phyloP scores from a whole-genome alignment of 2,888 invertebrate genomes.

The Thymelicus sylvestris region DNA sequence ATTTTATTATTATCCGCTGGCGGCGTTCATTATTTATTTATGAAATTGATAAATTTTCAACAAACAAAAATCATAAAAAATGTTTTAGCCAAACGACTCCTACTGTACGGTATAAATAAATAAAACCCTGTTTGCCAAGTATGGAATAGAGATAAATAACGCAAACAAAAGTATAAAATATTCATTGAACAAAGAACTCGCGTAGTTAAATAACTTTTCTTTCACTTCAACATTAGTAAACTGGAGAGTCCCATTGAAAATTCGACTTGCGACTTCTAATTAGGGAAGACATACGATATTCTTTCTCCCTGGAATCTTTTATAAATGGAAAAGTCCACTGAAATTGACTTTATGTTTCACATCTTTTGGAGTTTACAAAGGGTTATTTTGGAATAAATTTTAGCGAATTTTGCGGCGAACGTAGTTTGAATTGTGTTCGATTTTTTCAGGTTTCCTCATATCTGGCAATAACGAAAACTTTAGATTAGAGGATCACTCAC shows the following conservation, averaged over 20 bases:
- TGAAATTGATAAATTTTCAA: too few species aligned
- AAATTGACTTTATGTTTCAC: conserved; percentile 78
- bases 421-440: too few species aligned
- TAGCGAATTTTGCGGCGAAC: background rate
- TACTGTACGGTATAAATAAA: too few species aligned
- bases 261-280: conserved; percentile 81
- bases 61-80: too few species aligned
- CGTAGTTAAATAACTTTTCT: conserved; percentile 83
- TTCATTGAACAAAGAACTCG: conserved; percentile 71
- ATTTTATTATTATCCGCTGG: too few species aligned
- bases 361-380: conserved; percentile 51
- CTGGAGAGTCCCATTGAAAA: conserved; percentile 74
- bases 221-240: conserved; percentile 71
- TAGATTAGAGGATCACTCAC: too few species aligned
- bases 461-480: too few species aligned
- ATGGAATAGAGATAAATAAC: conserved; percentile 72
- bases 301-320: conserved; percentile 69
- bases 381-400: conserved; percentile 34
- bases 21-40: too few species aligned
- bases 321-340: conserved; percentile 75
- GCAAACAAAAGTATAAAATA: conserved; percentile 76
- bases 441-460: too few species aligned
- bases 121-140: conserved; percentile 58
- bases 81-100: too few species aligned
- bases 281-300: conserved; percentile 69